Evolutionary conservation across 2,113 vertebrate species (phyloP), one percentile per base, ranked within the genome.

Genomic region (Xenus cinereus): DNA sequence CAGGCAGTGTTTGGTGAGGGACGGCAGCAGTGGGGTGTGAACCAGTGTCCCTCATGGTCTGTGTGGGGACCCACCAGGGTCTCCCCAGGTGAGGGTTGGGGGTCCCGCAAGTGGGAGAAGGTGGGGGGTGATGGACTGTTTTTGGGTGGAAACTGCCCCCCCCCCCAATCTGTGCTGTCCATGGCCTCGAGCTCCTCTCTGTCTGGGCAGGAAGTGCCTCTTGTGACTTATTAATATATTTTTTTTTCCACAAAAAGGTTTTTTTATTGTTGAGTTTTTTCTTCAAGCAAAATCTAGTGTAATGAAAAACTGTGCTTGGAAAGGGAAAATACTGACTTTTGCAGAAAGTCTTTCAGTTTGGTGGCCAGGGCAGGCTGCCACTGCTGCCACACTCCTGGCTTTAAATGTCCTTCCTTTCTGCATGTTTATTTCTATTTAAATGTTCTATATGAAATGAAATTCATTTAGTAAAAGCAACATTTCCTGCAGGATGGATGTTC

Each of bases 11-110:
- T 32, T 19, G n/a, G 74, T 10, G 57, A 16, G 45, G n/a, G 74
- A 5, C 1, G 9, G 54, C 1, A 8, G 39, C 0, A 13, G 10
- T 4, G 18, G 24, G 43, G 16, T 16, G 28, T 2, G 1, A 33
- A 5, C 22, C 2, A 2, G 17, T 41, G 75, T 27, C 57, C n/a
- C 6, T 48, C 1, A 2, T 2, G 1, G 20, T 37, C 56, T 10
- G 3, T 7, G 7, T 20, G 28, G 35, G 59, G 46, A 26, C 16
- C 21, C n/a, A 63, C 57, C 27, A 32, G 57, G 45, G 27, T 77
- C 20, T 50, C 45, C 21, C n/a, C 2, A 21, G 27, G 21, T 1
- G 7, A 22, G 28, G 26, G 53, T 4, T 14, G 17, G n/a, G 28
- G 12, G 16, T 39, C 30, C 75, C 0, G 1, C 9, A 20, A 20